phyloP scores from a whole-genome alignment of 1,140 invertebrate genomes.

The Zaprionus capensis region DNA sequence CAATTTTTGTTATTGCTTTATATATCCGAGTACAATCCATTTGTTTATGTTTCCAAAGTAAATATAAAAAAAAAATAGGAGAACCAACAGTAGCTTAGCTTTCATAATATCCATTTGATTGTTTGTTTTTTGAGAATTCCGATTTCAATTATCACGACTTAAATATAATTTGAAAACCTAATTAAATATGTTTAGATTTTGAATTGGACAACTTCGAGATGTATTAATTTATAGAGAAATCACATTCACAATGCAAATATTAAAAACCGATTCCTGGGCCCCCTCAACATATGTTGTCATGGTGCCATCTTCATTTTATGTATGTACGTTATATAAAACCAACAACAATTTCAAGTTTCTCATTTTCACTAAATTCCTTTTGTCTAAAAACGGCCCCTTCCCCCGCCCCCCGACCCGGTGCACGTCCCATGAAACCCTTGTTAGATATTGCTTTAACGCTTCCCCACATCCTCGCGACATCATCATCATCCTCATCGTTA shows the following conservation, averaged over 20 bases:
- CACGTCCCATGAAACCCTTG: constrained; percentile 42
- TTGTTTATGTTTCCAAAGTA: not conserved
- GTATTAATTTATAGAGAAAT: constrained; percentile 32
- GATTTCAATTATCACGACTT: constrained; percentile 28
- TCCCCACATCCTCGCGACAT: not conserved
- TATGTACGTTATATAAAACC: constrained; percentile 56
- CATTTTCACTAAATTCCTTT: constrained; percentile 79
- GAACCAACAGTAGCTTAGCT: constrained; percentile 11
- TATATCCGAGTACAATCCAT: constrained; percentile 2
- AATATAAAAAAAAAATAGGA: not conserved
- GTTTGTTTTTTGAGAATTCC: constrained; percentile 11
- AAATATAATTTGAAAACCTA: constrained; percentile 16
- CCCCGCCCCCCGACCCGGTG: constrained; percentile 35
- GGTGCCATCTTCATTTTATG: constrained; percentile 13
- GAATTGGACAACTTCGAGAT: not conserved
- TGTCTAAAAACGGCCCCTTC: constrained; percentile 67
- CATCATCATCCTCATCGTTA: not conserved
- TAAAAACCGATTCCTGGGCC: constrained; percentile 23
- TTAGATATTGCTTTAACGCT: constrained; percentile 33
- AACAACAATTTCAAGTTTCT: constrained; percentile 68
- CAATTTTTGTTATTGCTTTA: not conserved
- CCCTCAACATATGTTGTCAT: not conserved
- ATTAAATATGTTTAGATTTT: constrained; percentile 10
- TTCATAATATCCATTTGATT: constrained; percentile 19
- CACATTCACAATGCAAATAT: constrained; percentile 19